Percentiles rank a stretch among this genome's conserved stretches.
Conservation (phyloP, 2,888 invertebrate species). For the Tupiocoris notatus region DNA sequence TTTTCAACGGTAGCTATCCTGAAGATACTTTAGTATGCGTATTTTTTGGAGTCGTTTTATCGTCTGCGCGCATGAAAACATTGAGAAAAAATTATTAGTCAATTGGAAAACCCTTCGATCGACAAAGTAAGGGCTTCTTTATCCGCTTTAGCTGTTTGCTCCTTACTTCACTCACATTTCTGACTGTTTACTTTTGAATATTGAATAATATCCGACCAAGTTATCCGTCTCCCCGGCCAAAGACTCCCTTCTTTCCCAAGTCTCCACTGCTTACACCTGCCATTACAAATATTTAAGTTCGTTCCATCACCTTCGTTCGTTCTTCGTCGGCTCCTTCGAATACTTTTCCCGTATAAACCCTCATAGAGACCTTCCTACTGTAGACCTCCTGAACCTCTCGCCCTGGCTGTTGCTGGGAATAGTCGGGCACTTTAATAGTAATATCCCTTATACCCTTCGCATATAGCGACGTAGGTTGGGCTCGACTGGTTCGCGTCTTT, state of each 20-base stretch:
- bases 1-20: too few relatives aligned
- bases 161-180: background rate
- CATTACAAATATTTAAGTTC: slow-evolving; percentile 35
- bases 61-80: too few relatives aligned
- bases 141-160: background rate
- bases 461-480: slow-evolving; percentile 14
- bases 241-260: slow-evolving; percentile 12
- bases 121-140: too few relatives aligned
- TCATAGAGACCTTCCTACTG: background rate
- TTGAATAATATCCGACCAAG: slow-evolving; percentile 38
- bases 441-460: slow-evolving; percentile 9
- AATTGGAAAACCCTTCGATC: too few relatives aligned
- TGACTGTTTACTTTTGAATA: slow-evolving; percentile 29
- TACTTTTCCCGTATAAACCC: background rate
- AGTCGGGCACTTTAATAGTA: slow-evolving; percentile 26
- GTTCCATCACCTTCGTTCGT: slow-evolving; percentile 14
- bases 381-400: background rate
- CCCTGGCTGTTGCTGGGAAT: background rate
- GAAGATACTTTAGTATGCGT: too few relatives aligned
- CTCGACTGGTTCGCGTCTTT: background rate
- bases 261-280: slow-evolving; percentile 1
- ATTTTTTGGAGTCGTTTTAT: too few relatives aligned
- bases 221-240: slow-evolving; percentile 19
- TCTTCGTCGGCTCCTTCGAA: background rate
- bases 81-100: too few relatives aligned